phyloP scores from a whole-genome alignment of 2,888 invertebrate genomes.

The Apamea crenata region DNA sequence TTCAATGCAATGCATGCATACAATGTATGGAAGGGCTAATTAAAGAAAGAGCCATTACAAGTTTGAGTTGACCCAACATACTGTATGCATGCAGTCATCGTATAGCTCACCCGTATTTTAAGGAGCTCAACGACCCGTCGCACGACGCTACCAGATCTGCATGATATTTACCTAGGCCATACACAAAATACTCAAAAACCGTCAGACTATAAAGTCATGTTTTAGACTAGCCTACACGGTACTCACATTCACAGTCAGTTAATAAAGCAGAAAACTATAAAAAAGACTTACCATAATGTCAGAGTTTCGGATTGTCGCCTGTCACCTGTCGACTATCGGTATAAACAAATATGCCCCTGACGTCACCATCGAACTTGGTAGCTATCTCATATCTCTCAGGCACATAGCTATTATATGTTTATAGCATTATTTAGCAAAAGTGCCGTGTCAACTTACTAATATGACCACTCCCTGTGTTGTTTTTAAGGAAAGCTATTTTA shows the following conservation, averaged over 20 bases:
- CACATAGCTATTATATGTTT: not conserved
- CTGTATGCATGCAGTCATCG: too few relatives aligned
- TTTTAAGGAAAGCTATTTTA: conserved; percentile 33
- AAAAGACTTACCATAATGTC: not conserved
- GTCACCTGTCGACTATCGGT: not conserved
- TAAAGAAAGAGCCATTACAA: too few relatives aligned
- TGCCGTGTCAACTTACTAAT: not conserved
- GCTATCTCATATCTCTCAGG: not conserved
- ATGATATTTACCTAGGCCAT: too few relatives aligned
- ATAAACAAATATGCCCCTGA: not conserved
- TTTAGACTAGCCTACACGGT: too few relatives aligned
- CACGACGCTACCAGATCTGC: too few relatives aligned
- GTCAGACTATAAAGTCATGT: too few relatives aligned
- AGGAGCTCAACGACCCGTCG: too few relatives aligned
- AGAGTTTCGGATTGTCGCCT: not conserved
- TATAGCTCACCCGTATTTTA: too few relatives aligned
- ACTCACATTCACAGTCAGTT: not conserved
- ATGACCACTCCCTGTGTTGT: conserved; percentile 17
- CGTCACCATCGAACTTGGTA: not conserved
- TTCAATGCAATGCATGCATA: too few relatives aligned
- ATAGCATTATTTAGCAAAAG: not conserved
- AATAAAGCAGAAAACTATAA: not conserved
- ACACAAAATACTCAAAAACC: too few relatives aligned
- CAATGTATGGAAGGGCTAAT: too few relatives aligned
- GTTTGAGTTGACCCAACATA: too few relatives aligned